Evolutionary conservation across 2,888 invertebrate genomes (phyloP), one percentile per base, ranked within the genome.

Genomic region (Parthenolecanium corni): DNA sequence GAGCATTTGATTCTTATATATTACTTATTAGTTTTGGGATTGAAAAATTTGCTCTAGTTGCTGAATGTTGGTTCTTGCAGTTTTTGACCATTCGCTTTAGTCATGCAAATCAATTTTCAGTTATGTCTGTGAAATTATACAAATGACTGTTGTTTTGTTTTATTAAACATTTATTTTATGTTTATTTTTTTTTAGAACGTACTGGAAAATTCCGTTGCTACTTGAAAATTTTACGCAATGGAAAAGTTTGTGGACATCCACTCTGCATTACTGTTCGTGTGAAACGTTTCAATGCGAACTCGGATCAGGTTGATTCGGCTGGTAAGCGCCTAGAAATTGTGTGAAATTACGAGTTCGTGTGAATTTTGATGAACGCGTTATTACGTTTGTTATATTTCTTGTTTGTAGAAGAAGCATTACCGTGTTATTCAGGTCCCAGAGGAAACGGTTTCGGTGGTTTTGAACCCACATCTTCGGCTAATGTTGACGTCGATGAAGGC

Each of bases 261-360:
- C 21, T 53, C 14, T 21, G 40, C n/a, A 23, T 53, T 18, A 40
- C 18, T n/a, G 53, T 53, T 42, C 53, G 53, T 12, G 53, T 53
- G 18, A 53, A 53, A 23, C 40, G n/a, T 23, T 40, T 36, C 20
- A 16, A 2, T 12, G 11, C 3, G 3, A 23, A n/a, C 2, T 23
- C n/a, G 36, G 53, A 44, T 53, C 12, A 11, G 53, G 2, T 31
- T 3, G 20, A 52, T 25, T 52, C 3, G 12, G 18, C n/a, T 44
- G 18, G 44, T 18, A 18, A 31, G 31, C 4, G 9, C 31, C 9
- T 31, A 31, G 9, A 31, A 31, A 31, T 9, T 44, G 18, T 16
- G 14, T 44, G 44, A 14, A n/a, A n/a, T 44, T n/a, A 6, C 38
- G 38, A 38, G 38, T 38, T 21, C 21, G 14, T 20, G 23, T 12